phyloP scores from a whole-genome alignment of 1,140 invertebrate species.

The Platyscapa corneri region DNA sequence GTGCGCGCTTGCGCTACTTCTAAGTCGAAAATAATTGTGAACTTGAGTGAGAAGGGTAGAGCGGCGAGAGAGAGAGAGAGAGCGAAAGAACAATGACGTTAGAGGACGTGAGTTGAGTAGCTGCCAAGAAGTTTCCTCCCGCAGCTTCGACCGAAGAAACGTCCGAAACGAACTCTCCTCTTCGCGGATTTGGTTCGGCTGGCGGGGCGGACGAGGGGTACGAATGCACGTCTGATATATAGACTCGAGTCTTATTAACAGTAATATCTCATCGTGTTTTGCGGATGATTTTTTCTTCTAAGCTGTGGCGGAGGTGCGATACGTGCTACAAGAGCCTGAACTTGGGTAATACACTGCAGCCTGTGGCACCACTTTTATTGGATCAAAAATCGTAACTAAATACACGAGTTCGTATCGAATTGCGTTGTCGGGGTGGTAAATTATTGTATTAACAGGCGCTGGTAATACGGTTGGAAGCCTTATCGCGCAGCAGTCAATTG shows the following conservation, averaged over 20 bases:
- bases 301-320: not conserved
- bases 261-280: not conserved
- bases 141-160: not conserved
- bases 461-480: too few species aligned
- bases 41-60: not conserved
- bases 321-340: not conserved
- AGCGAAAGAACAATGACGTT: slow-evolving; percentile 37
- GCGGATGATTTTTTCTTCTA: not conserved
- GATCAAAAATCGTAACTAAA: too few species aligned
- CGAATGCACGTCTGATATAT: not conserved
- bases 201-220: not conserved
- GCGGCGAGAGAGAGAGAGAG: not conserved
- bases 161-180: not conserved
- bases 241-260: not conserved
- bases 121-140: slow-evolving; percentile 56
- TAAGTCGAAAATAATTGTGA: slow-evolving; percentile 67
- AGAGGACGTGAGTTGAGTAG: slow-evolving; percentile 63
- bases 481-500: too few species aligned
- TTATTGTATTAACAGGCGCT: too few species aligned
- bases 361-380: too few species aligned
- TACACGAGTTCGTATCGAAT: too few species aligned
- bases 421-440: too few species aligned
- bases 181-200: not conserved
- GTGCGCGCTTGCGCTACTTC: slow-evolving; percentile 39
- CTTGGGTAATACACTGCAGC: too few species aligned